phyloP scores from a whole-genome alignment of 2,113 vertebrate genomes.

The Odocoileus virginianus region DNA sequence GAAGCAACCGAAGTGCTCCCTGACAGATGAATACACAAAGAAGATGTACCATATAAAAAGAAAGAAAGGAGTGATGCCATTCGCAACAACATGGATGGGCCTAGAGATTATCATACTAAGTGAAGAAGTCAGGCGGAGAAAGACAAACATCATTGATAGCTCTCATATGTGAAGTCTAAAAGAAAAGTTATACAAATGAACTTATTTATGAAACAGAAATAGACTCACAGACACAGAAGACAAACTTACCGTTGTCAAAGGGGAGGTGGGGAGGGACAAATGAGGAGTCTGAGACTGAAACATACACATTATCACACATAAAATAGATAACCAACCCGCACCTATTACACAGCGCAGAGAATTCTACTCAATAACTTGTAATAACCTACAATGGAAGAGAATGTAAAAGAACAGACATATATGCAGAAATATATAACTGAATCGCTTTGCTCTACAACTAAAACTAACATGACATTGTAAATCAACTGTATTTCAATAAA shows the following conservation, averaged over 20 bases:
- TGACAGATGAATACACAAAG: background rate
- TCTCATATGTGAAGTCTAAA: background rate
- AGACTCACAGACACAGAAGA: background rate
- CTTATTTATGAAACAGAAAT: background rate
- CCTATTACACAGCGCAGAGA: background rate
- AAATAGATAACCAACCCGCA: background rate
- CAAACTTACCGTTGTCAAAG: background rate
- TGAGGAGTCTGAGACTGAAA: background rate
- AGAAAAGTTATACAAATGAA: background rate
- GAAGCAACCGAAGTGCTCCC: background rate
- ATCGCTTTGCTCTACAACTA: background rate
- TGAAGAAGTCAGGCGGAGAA: background rate
- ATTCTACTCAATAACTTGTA: background rate
- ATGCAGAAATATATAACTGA: background rate
- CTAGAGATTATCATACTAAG: background rate
- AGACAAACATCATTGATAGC: background rate
- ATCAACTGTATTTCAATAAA: background rate
- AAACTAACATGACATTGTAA: background rate
- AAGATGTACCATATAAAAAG: background rate
- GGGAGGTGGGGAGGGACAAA: background rate
- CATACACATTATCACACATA: background rate
- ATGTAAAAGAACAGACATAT: background rate
- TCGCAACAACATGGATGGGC: background rate
- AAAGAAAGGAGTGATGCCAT: background rate
- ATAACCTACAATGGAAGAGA: background rate